Evolutionary conservation across 2,113 vertebrate genomes (phyloP), one percentile per base, ranked within the genome.

Genomic region (Tragelaphus scriptus): DNA sequence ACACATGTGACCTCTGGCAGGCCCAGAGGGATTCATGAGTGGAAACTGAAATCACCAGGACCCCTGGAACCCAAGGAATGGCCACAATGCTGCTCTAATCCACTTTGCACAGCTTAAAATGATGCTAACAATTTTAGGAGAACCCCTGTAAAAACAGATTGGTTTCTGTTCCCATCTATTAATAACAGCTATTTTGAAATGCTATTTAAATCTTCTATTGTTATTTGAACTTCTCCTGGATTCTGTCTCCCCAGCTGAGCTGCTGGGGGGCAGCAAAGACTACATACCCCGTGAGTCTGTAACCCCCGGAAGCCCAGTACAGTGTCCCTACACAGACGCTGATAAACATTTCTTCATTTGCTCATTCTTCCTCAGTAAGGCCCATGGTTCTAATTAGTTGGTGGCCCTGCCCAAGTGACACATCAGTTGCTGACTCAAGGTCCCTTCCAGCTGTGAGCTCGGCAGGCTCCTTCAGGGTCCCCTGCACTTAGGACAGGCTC

Each of bases 171-270:
- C 95, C 75, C 55, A 5, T 94, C 93, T 98, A 97, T 94, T 97
- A 97, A 97, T 97, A 98, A 97, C 95, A 97, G 97, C 95, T 96
- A 97, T 96, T 98, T 98, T 96, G 97, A 97, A 97, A 97, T 81
- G 93, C 98, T 95, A 93, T 97, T 98, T 98, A 97, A 97, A 82
- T 95, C 96, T 97, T 28, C 98, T 85, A 93, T 94, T 98, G 89
- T 95, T 95, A 97, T 91, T 93, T 93, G 95, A 97, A 90, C 88
- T 92, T 79, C 61, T 87, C 84, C 7, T 16, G 49, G 90, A 94
- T 96, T 75, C 25, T 63, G 40, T 84, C 95, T 96, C 80, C 65
- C 87, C 36, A 26, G 14, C 23, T 19, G 93, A 95, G 79, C 95
- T 47, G 55, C 63, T 49, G 5, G 36, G 32, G 95, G 90, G n/a